A percentile compares a stretch with the other conserved stretches of the same genome.
Evolutionary conservation across 1,140 invertebrate genomes (phyloP).

Genomic region (Drosophila yakuba): DNA sequence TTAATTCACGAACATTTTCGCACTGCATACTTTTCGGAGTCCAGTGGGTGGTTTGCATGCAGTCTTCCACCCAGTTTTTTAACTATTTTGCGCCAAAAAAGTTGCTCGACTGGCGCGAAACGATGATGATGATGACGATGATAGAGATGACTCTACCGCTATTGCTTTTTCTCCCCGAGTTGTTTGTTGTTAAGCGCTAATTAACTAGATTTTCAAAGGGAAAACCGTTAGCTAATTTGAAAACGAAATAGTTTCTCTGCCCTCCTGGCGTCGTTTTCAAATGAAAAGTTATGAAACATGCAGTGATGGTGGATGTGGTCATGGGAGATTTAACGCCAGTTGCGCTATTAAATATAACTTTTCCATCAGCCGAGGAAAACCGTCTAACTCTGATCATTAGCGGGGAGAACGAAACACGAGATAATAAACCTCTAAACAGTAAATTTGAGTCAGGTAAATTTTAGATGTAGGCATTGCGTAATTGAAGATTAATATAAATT

Average conservation of each 20-base stretch:
- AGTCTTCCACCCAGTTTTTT: constrained; percentile 19
- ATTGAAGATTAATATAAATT: no score
- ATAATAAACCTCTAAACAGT: background rate
- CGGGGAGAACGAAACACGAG: background rate
- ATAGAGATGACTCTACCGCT: constrained; percentile 16
- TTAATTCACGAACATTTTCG: constrained; percentile 62
- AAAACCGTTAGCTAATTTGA: constrained; percentile 65
- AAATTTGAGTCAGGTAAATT: background rate
- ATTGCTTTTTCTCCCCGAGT: constrained; percentile 32
- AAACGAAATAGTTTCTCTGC: constrained; percentile 54
- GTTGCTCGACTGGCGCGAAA: constrained; percentile 23
- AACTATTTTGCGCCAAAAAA: constrained; percentile 54
- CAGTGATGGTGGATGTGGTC: constrained; percentile 18
- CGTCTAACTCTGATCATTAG: constrained; percentile 7
- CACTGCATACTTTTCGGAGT: constrained; percentile 31
- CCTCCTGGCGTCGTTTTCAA: constrained; percentile 36
- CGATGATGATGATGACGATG: constrained; percentile 20
- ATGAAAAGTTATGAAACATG: constrained; percentile 57
- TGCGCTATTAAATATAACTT: constrained; percentile 11
- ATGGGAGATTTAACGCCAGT: constrained; percentile 30
- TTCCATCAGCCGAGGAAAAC: constrained; percentile 4
- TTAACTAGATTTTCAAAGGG: constrained; percentile 66
- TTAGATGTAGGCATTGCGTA: no score
- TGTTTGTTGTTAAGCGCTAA: constrained; percentile 58
- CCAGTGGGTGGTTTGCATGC: background rate